Conservation (phyloP, 2,888 invertebrate species). For the Pedicia rivosa region DNA sequence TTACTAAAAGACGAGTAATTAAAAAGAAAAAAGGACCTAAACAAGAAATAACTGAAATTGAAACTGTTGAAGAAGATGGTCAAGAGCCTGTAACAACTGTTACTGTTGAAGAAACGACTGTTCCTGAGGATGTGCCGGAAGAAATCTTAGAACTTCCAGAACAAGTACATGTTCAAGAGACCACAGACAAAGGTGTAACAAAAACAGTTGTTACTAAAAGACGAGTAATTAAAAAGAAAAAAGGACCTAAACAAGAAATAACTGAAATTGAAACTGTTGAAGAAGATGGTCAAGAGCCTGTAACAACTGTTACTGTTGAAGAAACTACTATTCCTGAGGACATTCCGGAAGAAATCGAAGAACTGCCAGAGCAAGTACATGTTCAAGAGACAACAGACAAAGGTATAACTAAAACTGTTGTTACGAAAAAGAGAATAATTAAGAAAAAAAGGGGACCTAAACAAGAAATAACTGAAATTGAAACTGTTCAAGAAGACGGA, state of each 20-base stretch:
- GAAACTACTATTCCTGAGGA: conserved; percentile 15
- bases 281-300: conserved; percentile 22
- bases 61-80: conserved; percentile 19
- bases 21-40: conserved; percentile 17
- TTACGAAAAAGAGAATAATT: conserved; percentile 18
- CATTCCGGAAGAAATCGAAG: conserved; percentile 8
- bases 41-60: conserved; percentile 28
- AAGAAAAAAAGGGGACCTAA: conserved; percentile 17
- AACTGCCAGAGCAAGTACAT: conserved; percentile 16
- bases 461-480: conserved; percentile 20
- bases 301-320: conserved; percentile 18
- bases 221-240: conserved; percentile 19
- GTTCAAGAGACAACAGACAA: conserved; percentile 21
- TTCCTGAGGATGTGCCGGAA: conserved; percentile 19
- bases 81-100: conserved; percentile 22
- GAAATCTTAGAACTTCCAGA: conserved; percentile 21
- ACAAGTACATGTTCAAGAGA: conserved; percentile 14
- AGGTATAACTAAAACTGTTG: conserved; percentile 17
- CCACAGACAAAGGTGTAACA: conserved; percentile 17
- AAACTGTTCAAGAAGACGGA: conserved; percentile 23
- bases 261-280: conserved; percentile 19
- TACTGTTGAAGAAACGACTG: conserved; percentile 12
- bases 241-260: conserved; percentile 15
- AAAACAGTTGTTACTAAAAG: conserved; percentile 19
- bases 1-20: conserved; percentile 19